phyloP scores from a whole-genome alignment of 2,113 vertebrate genomes.

The Mustelus asterias region DNA sequence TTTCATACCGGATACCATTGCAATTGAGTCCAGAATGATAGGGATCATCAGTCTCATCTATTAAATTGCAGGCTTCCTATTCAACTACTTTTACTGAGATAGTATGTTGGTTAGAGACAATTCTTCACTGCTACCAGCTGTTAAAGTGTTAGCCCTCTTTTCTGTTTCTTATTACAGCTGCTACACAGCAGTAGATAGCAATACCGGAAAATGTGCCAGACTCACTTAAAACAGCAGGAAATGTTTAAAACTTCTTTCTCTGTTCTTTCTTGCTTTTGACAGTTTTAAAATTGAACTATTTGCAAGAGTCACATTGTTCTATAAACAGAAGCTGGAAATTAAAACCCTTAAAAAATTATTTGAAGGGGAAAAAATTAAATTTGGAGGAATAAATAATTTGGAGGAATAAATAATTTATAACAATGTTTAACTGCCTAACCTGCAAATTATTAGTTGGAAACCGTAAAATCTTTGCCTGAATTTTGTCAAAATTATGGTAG shows the following conservation, averaged over 20 bases:
- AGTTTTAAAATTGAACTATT: not conserved
- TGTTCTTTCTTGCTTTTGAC: not conserved
- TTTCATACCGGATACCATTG: conserved; percentile 28
- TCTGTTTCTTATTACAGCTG: conserved; percentile 10
- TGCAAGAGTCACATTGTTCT: not conserved
- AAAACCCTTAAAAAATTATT: not conserved
- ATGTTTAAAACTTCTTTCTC: not conserved
- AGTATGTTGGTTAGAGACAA: conserved; percentile 16
- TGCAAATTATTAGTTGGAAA: not conserved
- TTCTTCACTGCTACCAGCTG: conserved; percentile 25
- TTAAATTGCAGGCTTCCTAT: conserved; percentile 23
- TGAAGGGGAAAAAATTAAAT: not conserved
- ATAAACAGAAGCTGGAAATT: not conserved
- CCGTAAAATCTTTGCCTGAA: not conserved
- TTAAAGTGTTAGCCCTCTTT: not conserved
- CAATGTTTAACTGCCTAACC: not conserved
- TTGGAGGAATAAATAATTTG: not conserved
- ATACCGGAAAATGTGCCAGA: conserved; percentile 4
- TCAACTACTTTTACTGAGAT: conserved; percentile 29
- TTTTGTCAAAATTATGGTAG: not conserved
- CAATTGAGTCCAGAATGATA: conserved; percentile 31
- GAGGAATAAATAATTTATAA: not conserved
- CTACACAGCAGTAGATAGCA: not conserved
- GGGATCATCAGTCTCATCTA: conserved; percentile 34
- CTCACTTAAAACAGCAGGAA: not conserved